Conservation (phyloP, 2,797 vertebrate genomes). For the Pipistrellus pipistrellus region DNA sequence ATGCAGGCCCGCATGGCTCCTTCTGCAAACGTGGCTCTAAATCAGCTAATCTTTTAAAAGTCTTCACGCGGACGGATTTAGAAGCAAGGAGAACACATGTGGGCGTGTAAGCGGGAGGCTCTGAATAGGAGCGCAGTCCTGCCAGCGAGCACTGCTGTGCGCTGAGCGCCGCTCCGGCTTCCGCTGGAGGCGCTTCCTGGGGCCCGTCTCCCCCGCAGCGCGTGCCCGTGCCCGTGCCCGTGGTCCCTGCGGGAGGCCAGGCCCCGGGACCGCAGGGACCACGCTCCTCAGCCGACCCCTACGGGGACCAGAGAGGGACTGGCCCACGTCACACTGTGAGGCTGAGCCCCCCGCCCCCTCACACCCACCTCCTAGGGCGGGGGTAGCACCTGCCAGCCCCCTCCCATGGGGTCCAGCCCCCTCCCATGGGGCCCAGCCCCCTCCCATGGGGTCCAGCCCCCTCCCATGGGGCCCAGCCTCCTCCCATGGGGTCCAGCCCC, state of each 20-base stretch:
- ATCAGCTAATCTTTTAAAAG: conserved; percentile 82
- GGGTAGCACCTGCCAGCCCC: background rate
- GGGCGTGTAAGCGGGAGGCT: conserved; percentile 80
- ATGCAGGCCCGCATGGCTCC: conserved; percentile 76
- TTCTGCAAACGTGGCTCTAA: conserved; percentile 79
- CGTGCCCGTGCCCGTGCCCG: conserved; percentile 64
- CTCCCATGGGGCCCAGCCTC: background rate
- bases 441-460: background rate
- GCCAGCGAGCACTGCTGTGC: conserved; percentile 70
- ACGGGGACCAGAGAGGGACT: background rate
- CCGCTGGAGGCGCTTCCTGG: conserved; percentile 64
- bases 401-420: too few species aligned
- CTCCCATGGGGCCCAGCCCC: background rate
- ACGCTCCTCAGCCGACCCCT: background rate
- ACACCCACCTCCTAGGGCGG: background rate
- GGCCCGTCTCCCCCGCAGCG: conserved; percentile 66
- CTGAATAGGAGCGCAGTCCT: conserved; percentile 66
- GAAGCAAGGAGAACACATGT: conserved; percentile 83
- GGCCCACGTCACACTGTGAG: background rate
- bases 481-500: background rate
- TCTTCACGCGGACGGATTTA: conserved; percentile 82
- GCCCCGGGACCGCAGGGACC: conserved; percentile 33
- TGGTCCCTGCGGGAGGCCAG: conserved; percentile 41
- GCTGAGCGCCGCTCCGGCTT: conserved; percentile 50
- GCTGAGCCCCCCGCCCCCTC: background rate